phyloP scores from a whole-genome alignment of 2,797 vertebrate species.

The Enteromius trimaculatus region DNA sequence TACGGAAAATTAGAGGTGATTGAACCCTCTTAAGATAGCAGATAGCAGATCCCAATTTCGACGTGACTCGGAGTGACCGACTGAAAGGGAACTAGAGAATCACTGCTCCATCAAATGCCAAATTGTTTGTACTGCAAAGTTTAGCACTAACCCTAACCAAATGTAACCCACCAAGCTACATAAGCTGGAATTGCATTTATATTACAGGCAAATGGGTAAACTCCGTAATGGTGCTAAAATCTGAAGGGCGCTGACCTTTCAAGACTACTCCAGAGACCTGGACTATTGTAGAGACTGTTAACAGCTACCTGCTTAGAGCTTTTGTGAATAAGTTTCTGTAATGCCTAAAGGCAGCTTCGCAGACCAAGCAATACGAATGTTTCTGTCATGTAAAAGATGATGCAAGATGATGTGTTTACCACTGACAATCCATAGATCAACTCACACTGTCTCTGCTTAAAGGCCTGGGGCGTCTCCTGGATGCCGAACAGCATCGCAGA shows the following conservation, averaged over 20 bases:
- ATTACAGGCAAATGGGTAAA: neutral
- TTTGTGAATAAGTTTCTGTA: neutral
- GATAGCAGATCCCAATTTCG: too few species aligned
- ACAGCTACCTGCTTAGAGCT: neutral
- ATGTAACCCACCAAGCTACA: neutral
- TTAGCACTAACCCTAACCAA: neutral
- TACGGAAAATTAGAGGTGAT: too few species aligned
- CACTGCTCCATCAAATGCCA: neutral
- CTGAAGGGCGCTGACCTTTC: neutral
- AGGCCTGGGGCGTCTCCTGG: slow-evolving; percentile 54
- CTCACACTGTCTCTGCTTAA: slow-evolving; percentile 32
- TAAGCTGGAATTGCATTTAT: neutral
- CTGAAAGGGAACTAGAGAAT: neutral
- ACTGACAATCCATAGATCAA: slow-evolving; percentile 46
- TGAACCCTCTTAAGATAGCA: too few species aligned
- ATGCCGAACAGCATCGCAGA: slow-evolving; percentile 70
- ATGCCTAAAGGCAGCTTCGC: neutral
- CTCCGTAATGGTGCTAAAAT: neutral
- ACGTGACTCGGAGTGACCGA: too few species aligned
- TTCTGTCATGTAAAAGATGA: neutral
- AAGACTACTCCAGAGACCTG: neutral
- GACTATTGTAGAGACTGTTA: neutral
- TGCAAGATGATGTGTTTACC: slow-evolving; percentile 18
- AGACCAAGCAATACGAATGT: neutral
- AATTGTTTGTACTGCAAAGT: neutral